Conservation (phyloP, 2,797 vertebrate species). For the Bradypodion ventrale region DNA sequence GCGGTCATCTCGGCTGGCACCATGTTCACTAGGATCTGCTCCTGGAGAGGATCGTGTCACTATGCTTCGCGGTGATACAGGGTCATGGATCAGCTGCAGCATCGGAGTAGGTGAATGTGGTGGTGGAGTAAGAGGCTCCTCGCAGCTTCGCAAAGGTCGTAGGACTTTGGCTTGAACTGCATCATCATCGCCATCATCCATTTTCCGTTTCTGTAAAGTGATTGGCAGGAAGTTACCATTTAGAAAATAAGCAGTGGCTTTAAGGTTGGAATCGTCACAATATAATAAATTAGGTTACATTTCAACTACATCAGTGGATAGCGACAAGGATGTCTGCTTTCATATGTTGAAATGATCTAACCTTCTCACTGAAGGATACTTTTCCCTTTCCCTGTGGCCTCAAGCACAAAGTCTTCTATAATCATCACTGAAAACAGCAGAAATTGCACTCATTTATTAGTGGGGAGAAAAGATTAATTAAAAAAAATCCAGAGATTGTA, state of each 20-base stretch:
- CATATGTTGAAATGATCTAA: not conserved
- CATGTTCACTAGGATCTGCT: constrained; percentile 76
- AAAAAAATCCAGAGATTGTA: not conserved
- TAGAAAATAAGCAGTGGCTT: not conserved
- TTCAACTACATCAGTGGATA: not conserved
- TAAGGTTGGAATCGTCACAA: not conserved
- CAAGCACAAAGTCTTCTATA: not conserved
- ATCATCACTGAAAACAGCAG: not conserved
- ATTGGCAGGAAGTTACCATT: accelerated
- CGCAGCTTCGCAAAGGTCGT: constrained; percentile 78
- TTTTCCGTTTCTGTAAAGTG: constrained; percentile 77
- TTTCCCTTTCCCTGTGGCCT: not conserved
- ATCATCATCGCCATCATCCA: constrained; percentile 77
- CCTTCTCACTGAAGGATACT: accelerated
- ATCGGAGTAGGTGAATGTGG: constrained; percentile 77
- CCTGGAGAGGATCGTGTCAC: constrained; percentile 79
- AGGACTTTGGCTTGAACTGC: constrained; percentile 79
- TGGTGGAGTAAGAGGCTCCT: constrained; percentile 77
- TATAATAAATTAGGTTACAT: not conserved
- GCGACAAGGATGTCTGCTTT: not conserved
- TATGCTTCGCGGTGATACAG: constrained; percentile 74
- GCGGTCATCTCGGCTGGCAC: constrained; percentile 78
- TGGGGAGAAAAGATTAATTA: not conserved
- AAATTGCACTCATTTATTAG: not conserved
- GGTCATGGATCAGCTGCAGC: constrained; percentile 81